Percentiles rank a stretch among this genome's conserved stretches.
phyloP scores from a whole-genome alignment of 2,797 vertebrate genomes.

The Phataginus tricuspis region DNA sequence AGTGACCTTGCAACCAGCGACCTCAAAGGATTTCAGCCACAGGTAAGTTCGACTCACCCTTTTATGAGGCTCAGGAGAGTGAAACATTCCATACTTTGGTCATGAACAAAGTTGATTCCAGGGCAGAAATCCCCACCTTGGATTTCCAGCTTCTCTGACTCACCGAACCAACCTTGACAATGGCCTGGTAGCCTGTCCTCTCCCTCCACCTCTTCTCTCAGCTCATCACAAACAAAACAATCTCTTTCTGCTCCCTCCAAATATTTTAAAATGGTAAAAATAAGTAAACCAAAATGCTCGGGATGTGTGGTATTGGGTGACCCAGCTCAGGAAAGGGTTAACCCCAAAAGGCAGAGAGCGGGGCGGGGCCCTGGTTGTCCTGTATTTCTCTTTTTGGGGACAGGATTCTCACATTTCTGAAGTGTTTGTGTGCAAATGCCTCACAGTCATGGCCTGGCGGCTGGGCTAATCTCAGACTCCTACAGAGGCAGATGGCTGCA shows the following conservation, averaged over 20 bases:
- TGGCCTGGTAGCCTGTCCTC: not conserved
- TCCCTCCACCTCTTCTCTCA: not conserved
- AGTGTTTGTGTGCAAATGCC: slow-evolving; percentile 76
- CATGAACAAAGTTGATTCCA: not conserved
- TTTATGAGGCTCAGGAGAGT: not conserved
- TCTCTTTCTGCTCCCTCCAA: slow-evolving; percentile 41
- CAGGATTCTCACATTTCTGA: slow-evolving; percentile 59
- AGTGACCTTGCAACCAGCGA: slow-evolving; percentile 78
- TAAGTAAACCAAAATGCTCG: not conserved
- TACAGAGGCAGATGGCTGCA: slow-evolving; percentile 78
- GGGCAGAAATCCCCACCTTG: not conserved
- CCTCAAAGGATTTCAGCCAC: slow-evolving; percentile 83
- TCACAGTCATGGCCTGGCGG: slow-evolving; percentile 68
- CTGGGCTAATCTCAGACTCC: slow-evolving; percentile 77
- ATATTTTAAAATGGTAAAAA: not conserved
- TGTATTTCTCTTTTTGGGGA: not conserved
- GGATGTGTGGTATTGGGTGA: not conserved
- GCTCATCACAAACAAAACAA: not conserved
- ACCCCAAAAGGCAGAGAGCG: not conserved
- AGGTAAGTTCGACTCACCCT: slow-evolving; percentile 65
- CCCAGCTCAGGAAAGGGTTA: slow-evolving; percentile 42
- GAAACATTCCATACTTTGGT: not conserved
- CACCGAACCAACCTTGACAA: not conserved
- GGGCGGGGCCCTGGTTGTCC: not conserved
- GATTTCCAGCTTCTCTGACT: not conserved